Evolutionary conservation across 2,888 invertebrate species (phyloP).

Genomic region (Campaea margaritaria): DNA sequence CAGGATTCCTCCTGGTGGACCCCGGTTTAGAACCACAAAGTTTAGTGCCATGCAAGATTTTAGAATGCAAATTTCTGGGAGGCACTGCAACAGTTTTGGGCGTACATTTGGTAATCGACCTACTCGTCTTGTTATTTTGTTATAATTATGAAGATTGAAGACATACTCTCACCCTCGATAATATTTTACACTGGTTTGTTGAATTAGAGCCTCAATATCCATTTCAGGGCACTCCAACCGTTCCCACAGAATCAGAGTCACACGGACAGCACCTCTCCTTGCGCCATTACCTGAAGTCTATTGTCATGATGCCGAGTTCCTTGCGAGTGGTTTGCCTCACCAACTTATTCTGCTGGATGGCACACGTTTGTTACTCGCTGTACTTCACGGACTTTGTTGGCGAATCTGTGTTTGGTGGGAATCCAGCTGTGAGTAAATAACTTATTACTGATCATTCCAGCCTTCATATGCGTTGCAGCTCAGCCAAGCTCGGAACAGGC

Average conservation of each 20-base stretch:
- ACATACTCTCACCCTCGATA: not conserved
- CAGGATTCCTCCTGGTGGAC: too few relatives aligned
- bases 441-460: too few relatives aligned
- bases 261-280: slow-evolving; percentile 79
- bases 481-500: too few relatives aligned
- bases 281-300: slow-evolving; percentile 93
- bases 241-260: slow-evolving; percentile 50
- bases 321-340: slow-evolving; percentile 95
- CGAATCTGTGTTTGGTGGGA: slow-evolving; percentile 94
- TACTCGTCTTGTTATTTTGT: too few relatives aligned
- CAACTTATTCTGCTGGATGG: slow-evolving; percentile 99
- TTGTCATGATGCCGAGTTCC: slow-evolving; percentile 96
- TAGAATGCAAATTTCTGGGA: too few relatives aligned
- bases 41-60: too few relatives aligned
- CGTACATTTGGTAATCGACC: too few relatives aligned
- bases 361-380: slow-evolving; percentile 97
- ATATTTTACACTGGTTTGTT: not conserved
- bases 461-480: too few relatives aligned
- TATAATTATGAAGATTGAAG: not conserved
- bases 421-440: slow-evolving; percentile 88
- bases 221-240: slow-evolving; percentile 48
- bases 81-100: too few relatives aligned
- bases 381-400: slow-evolving; percentile 99
- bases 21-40: too few relatives aligned
- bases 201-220: not conserved